These are phyloP conservation scores for Pemphigus obesinymphae DNA, from an alignment of 1,140 invertebrate species.

Conservation along the genomic window DNA sequence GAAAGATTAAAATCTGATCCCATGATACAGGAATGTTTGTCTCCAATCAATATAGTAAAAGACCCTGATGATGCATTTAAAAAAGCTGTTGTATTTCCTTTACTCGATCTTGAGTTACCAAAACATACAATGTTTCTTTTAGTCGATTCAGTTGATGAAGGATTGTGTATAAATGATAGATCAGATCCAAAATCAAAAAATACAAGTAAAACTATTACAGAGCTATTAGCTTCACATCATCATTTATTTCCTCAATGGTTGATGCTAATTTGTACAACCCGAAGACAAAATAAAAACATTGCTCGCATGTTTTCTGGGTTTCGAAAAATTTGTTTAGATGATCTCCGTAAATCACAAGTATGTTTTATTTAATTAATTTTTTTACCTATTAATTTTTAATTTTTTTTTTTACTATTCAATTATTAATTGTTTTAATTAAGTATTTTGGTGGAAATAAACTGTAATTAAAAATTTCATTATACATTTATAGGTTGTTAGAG, in stretches of 20 bases:
- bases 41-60: slow-evolving; percentile 67
- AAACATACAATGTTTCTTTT: slow-evolving; percentile 79
- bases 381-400: not conserved
- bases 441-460: no score
- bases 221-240: slow-evolving; percentile 81
- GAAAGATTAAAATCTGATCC: slow-evolving; percentile 59
- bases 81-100: slow-evolving; percentile 76
- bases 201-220: slow-evolving; percentile 69
- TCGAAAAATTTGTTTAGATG: slow-evolving; percentile 86
- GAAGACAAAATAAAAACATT: slow-evolving; percentile 78
- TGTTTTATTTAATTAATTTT: not conserved
- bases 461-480: not conserved
- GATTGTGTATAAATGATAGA: slow-evolving; percentile 47
- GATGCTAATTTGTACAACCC: slow-evolving; percentile 81
- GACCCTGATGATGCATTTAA: slow-evolving; percentile 89
- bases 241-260: slow-evolving; percentile 92
- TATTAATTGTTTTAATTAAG: no score
- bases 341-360: slow-evolving; percentile 75
- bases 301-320: slow-evolving; percentile 91
- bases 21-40: slow-evolving; percentile 61
- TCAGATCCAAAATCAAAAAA: slow-evolving; percentile 23
- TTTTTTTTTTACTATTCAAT: no score
- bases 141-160: slow-evolving; percentile 90
- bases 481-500: slow-evolving; percentile 62
- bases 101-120: slow-evolving; percentile 75